Conservation (phyloP, 2,888 invertebrate genomes). For the Drosophila cracens region DNA sequence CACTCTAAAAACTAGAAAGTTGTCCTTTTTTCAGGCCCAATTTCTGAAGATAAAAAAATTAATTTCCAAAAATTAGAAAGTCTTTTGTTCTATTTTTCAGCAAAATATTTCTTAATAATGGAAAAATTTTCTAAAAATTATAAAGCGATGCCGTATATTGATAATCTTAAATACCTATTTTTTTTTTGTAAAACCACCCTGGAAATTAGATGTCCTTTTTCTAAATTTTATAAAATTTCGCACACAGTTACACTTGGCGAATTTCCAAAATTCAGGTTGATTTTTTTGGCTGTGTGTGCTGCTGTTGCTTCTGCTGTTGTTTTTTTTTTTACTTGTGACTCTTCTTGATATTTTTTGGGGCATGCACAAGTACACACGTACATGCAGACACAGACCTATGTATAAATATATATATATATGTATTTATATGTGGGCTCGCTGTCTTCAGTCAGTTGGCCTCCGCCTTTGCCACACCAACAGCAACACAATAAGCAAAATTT, state of each 20-base stretch:
- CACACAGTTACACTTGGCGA: neutral
- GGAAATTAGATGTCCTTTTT: neutral
- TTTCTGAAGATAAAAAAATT: neutral
- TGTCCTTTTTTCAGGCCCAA: neutral
- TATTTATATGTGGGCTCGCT: constrained; percentile 26
- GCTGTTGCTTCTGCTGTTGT: constrained; percentile 7
- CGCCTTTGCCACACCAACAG: constrained; percentile 7
- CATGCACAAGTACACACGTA: constrained; percentile 40
- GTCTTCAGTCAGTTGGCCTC: constrained; percentile 8
- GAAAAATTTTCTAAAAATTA: neutral
- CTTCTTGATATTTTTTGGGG: constrained; percentile 44
- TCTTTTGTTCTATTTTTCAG: neutral
- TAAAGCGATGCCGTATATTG: neutral
- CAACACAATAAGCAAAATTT: constrained; percentile 60
- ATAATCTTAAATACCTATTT: neutral
- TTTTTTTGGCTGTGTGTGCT: neutral
- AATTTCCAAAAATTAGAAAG: neutral
- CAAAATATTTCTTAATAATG: neutral
- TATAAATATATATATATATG: neutral
- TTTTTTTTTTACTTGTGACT: constrained; percentile 16
- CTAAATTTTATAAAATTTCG: neutral
- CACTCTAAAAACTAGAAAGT: neutral
- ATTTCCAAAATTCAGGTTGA: neutral
- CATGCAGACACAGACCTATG: neutral
- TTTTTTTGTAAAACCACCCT: neutral